Base-by-base conservation (phyloP, 2,888 invertebrate genomes). In the Anagyrus pseudococci region DNA sequence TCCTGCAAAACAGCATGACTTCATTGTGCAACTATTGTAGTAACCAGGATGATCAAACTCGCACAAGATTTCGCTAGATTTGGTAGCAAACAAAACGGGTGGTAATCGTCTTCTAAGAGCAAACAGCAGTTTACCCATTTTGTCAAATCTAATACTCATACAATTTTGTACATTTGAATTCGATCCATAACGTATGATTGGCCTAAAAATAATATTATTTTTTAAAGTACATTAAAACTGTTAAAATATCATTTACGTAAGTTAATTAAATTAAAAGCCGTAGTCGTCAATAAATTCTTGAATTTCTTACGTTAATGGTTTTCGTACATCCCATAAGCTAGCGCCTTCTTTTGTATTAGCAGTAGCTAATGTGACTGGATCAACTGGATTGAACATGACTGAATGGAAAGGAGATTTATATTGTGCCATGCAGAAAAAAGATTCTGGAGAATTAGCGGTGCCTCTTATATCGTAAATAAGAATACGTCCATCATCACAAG, bases 1-100 rank as follows among this genome's bases (percentile, higher is more conserved):
- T 0, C 97, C 97, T 17, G 94, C 96, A 82, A 97, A 98, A 67
- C 91, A 91, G 76, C 96, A 95, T 68, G 95, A 96, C 83, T 98
- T 98, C 94, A 98, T 96, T 0, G 98, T 98, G 77, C 96, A 97
- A 0, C 94, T 94, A 81, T 97, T 97, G 76, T 94, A 94, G 80
- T 97, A 98, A 67, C 93, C 93, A 50, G 89, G 88, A 78, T 96
- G 93, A 79, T 94, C 93, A 82, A 97, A 96, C 80, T 95, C 92
- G 29, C 90, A 93, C 25, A 92, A 82, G 0, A 92, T 89, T 44
- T 86, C 85, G 0, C 90, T 83, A 0, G 87, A 87, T 68, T 89
- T 85, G 0, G 88, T 85, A 0, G 85, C 83, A 75, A 93, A 96
- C 7, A 96, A 82, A 13, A 94, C 92, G 0, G 96, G 96, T 0